Evolutionary conservation across 2,113 vertebrate genomes (phyloP).

Genomic region (Tetrax tetrax): DNA sequence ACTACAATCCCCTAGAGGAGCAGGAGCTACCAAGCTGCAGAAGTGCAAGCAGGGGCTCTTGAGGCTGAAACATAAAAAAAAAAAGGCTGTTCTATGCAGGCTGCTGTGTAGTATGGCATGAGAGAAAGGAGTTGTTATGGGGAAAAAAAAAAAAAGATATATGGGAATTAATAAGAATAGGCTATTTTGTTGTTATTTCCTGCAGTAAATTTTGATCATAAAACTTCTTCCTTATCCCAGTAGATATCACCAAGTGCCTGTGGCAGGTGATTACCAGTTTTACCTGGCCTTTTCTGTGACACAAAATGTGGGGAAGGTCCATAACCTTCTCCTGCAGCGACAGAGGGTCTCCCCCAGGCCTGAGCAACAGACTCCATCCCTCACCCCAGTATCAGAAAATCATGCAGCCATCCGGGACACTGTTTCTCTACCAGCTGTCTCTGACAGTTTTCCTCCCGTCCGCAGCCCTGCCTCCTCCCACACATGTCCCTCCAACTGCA

Average conservation of each 20-base stretch:
- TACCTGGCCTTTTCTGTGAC: not conserved
- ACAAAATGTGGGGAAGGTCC: not conserved
- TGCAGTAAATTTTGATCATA: not conserved
- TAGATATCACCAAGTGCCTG: not conserved
- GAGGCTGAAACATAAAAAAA: not conserved
- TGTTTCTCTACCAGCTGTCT: not conserved
- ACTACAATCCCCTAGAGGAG: not conserved
- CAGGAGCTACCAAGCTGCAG: not conserved
- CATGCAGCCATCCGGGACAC: not conserved
- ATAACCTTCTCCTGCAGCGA: not conserved
- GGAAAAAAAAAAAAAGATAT: not conserved
- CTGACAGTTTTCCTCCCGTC: not conserved
- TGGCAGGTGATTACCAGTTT: not conserved
- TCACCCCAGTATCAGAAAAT: not conserved
- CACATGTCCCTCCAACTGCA: not conserved
- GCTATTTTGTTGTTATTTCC: not conserved
- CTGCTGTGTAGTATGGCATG: not conserved
- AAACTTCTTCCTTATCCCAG: not conserved
- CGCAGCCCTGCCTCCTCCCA: not conserved
- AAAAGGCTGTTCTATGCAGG: rapidly evolving
- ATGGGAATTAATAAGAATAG: not conserved
- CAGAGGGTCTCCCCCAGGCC: not conserved
- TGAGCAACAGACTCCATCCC: not conserved
- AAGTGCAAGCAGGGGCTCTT: not conserved
- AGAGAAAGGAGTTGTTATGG: not conserved